Evolutionary conservation across 2,797 vertebrate species (phyloP), one percentile per base, ranked within the genome.

Genomic region (Lophius americanus): DNA sequence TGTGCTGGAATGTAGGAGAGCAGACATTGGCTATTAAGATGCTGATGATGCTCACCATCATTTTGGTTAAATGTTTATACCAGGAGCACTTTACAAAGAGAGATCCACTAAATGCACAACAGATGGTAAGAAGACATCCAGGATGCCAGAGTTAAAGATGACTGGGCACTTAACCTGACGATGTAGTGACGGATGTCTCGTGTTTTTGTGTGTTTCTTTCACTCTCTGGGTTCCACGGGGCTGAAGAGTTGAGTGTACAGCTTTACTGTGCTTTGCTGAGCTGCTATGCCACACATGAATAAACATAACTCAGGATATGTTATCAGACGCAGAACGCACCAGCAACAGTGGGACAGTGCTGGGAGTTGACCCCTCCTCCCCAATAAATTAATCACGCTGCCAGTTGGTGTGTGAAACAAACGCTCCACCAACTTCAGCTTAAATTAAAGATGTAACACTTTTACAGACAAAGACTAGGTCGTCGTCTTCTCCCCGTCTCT

Each of bases 1-100:
- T 79, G 83, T 73, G 79, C 63, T 89, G 90, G 88, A 90, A 90
- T 88, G 86, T 86, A 72, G 61, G 68, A 68, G 64, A 84, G 80
- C 74, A 85, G 72, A 75, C 53, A 73, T 78, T 63, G 68, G 76
- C 73, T 70, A 41, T 56, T 33, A 62, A 42, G 60, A 70, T 9
- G 57, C 79, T 77, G 51, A 10, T 3, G 44, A 38, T 11, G 1
- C 36, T 73, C 54, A 64, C 54, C 51, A 50, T 32, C 43, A 23
- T 23, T 13, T 59, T 46, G 55, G 61, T 47, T 39, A 55, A 10
- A 48, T 13, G 5, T 64, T 38, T 47, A 9, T 23, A 50, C 0
- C n/a, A 9, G 8, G 36, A 33, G 35, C 13, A 36, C 9, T 51
- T 58, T 8, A 8, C 11, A 35, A 11, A 23, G 60, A 51, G 33